Percentiles rank a stretch among this genome's conserved stretches.
Evolutionary conservation across 2,113 vertebrate genomes (phyloP).

Genomic region (Myotis lucifugus): DNA sequence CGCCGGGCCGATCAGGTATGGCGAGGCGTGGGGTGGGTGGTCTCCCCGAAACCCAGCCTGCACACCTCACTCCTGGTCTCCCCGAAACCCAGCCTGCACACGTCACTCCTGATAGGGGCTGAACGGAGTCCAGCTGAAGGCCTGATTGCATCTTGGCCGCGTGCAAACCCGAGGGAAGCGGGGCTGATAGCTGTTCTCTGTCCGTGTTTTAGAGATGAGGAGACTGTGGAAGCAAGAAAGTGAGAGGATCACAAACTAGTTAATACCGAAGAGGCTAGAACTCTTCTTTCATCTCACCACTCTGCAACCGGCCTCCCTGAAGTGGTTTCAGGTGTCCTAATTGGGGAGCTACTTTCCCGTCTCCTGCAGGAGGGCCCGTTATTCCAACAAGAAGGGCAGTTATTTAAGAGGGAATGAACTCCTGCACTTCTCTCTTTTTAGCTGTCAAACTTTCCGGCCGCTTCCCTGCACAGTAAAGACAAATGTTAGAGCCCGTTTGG

Average conservation of each 20-base stretch:
- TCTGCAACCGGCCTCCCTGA: not conserved
- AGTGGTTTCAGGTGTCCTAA: not conserved
- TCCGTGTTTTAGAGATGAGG: not conserved
- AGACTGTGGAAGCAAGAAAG: not conserved
- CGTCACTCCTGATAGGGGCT: accelerated
- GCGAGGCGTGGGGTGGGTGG: accelerated
- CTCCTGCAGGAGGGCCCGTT: not conserved
- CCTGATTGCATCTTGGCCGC: not conserved
- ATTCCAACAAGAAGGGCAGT: not conserved
- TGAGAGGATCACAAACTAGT: too few relatives aligned
- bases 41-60: not conserved
- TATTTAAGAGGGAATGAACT: not conserved
- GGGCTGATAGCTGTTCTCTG: not conserved
- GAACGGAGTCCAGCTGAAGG: not conserved
- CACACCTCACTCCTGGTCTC: not conserved
- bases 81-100: not conserved
- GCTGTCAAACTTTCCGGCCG: not conserved
- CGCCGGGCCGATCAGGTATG: slow-evolving; percentile 90
- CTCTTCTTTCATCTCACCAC: not conserved
- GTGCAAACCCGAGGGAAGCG: not conserved
- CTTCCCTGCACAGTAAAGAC: not conserved
- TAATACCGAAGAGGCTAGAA: not conserved
- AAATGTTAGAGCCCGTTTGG: not conserved
- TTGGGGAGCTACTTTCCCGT: not conserved
- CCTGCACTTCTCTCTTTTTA: not conserved